Base-by-base conservation (phyloP, 2,888 invertebrate genomes). In the Eurytoma californica region DNA sequence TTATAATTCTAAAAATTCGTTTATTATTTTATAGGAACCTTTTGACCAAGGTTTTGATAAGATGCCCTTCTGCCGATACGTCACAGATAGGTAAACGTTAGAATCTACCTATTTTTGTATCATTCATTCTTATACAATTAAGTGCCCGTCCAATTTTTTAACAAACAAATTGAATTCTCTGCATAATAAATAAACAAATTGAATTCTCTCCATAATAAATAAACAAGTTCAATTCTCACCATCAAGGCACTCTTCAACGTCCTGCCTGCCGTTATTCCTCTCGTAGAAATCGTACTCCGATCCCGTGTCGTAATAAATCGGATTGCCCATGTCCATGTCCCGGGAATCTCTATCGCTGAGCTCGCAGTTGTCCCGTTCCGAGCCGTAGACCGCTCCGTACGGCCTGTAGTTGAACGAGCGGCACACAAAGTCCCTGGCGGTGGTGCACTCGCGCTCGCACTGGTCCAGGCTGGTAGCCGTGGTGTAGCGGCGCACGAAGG, bases 261-360 rank as follows among this genome's bases (percentile, higher is more conserved):
- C 93, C 83, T 94, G 94, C 80, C 95, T 92, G 53, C 94, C 94
- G 74, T 94, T 92, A 75, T 95, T 94, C 84, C 95, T 92, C 90
- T 97, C 96, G 85, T 97, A 96, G 88, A 95, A 97, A 87, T 96
- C 96, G 87, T 95, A 97, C 87, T 94, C 96, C 39, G 95, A 95
- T 0, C 93, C 94, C 55, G 93, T 94, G 87, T 97, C 97, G 87
- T 97, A 97, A 88, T 94, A 95, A 63, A 95, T 93, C 0, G 97
- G 95, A 91, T 97, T 97, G 72, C 95, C 95, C 79, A 96, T 93
- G 87, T 97, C 96, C 87, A 97, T 91, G 86, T 96, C 96, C 74
- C 95, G 92, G 0, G 96, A 95, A 88, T 97, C 97, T 67, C 96
- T 93, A 88, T 97, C 97, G 87, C 96, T 97, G 9, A 97, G 91